These are phyloP conservation scores for Octodonta nipae DNA, from an alignment of 2,888 invertebrate species.

Conservation along the genomic window DNA sequence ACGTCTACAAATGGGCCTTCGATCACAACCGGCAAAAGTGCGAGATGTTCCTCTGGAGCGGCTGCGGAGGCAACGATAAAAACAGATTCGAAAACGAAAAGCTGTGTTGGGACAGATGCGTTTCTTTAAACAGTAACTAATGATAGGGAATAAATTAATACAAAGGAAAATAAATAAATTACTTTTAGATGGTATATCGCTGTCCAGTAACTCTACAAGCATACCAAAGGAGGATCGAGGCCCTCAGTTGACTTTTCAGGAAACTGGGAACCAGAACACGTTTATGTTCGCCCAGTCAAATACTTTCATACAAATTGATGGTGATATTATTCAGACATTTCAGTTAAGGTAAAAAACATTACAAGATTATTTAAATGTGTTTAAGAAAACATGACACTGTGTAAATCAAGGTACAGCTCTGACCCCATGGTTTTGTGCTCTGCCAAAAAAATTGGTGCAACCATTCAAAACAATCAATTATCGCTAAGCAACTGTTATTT, in stretches of 20 bases:
- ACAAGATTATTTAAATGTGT: too few species aligned
- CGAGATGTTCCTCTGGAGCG: constrained; percentile 52
- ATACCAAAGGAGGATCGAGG: constrained; percentile 64
- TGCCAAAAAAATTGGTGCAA: too few species aligned
- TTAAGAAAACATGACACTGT: too few species aligned
- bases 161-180: too few species aligned
- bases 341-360: constrained; percentile 81
- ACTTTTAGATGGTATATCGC: too few species aligned
- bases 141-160: too few species aligned
- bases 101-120: constrained; percentile 51
- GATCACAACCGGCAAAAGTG: constrained; percentile 45
- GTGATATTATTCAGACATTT: constrained; percentile 79
- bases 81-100: constrained; percentile 55
- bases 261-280: constrained; percentile 71
- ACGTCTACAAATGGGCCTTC: constrained; percentile 55
- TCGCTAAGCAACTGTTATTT: too few species aligned
- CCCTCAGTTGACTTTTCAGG: constrained; percentile 69
- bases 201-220: constrained; percentile 35
- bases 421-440: too few species aligned
- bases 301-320: constrained; percentile 80
- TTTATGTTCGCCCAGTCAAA: constrained; percentile 86
- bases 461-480: too few species aligned
- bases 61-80: constrained; percentile 52
- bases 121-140: constrained; percentile 46
- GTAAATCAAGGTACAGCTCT: too few species aligned